These are phyloP conservation scores for Limnephilus marmoratus DNA, from an alignment of 2,888 invertebrate species.

Conservation along the genomic window DNA sequence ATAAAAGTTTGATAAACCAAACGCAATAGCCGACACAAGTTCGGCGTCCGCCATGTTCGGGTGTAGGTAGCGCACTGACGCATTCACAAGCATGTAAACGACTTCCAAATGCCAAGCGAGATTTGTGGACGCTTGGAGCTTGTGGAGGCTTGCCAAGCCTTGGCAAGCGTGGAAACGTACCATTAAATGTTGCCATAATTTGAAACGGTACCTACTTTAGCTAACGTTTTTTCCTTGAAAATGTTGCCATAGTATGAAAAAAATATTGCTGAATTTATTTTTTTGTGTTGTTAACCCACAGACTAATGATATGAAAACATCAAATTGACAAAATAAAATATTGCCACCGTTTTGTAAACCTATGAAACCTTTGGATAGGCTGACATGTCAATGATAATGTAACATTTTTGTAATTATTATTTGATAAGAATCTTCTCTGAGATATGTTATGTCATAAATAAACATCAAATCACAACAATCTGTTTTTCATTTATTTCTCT, in stretches of 20 bases:
- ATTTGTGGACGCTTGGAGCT: too few relatives aligned
- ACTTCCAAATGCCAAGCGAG: too few relatives aligned
- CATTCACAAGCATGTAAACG: too few relatives aligned
- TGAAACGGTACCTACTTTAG: not conserved
- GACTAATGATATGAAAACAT: constrained; percentile 30
- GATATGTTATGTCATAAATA: constrained; percentile 28
- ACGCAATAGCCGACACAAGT: too few relatives aligned
- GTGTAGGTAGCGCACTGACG: too few relatives aligned
- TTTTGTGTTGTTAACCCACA: constrained; percentile 8
- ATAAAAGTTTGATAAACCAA: too few relatives aligned
- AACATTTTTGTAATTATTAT: constrained; percentile 3
- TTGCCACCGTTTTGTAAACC: constrained; percentile 30
- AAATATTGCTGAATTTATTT: not conserved
- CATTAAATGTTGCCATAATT: not conserved
- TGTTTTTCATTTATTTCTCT: not conserved
- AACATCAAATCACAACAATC: constrained; percentile 32
- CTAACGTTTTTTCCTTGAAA: too few relatives aligned
- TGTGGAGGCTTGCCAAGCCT: too few relatives aligned
- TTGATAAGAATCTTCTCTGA: constrained; percentile 39
- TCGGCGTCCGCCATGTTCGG: too few relatives aligned
- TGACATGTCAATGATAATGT: constrained; percentile 16
- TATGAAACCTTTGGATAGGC: constrained; percentile 19
- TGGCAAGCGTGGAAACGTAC: too few relatives aligned
- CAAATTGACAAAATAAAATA: constrained; percentile 43
- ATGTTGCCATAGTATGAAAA: too few relatives aligned